Evolutionary conservation across 2,113 vertebrate species (phyloP), one percentile per base, ranked within the genome.

Genomic region (Rattus norvegicus): DNA sequence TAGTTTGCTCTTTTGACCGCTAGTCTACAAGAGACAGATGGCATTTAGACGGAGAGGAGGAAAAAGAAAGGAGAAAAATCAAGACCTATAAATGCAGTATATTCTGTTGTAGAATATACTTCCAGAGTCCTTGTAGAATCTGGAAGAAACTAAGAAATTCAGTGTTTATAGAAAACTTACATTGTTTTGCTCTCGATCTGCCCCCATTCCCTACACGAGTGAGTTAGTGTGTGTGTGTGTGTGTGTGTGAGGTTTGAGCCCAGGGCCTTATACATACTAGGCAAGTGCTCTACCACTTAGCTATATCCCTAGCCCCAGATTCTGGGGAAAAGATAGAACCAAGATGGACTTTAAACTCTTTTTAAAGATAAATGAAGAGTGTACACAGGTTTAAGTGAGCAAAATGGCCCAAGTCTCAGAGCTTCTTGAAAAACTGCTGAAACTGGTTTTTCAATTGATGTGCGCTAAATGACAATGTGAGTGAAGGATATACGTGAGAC

Each of bases 131-230:
- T 81, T 83, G 17, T 84, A 88, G 26, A 30, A n/a, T 10, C 95
- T 92, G 49, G 52, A 84, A 76, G 61, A 96, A 94, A 80, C 36
- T 92, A 87, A 92, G 73, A 92, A 92, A 95, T 87, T 22, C 85
- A 95, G 39, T 89, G 84, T 88, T 94, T 94, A 73, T 59, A 77
- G 2, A 61, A 93, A 9, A 39, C 92, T 96, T 95, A 91, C 39
- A 89, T 39, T 76, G 28, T 90, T 92, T 65, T 43, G 28, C 56
- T 39, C 24, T 65, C 83, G 30, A 2, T 63, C 33, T 81, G 70
- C 1, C 19, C 12, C 65, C 65, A 30, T 2, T 28, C 30, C 65
- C 28, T 4, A 33, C 28, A 33, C n/a, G 69, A 36, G 28, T 4
- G 20, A 5, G 16, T 24, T 9, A 2, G 4, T 26, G 61, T 26